These are phyloP conservation scores for Prinia subflava DNA, from an alignment of 2,113 vertebrate species.

Conservation along the genomic window DNA sequence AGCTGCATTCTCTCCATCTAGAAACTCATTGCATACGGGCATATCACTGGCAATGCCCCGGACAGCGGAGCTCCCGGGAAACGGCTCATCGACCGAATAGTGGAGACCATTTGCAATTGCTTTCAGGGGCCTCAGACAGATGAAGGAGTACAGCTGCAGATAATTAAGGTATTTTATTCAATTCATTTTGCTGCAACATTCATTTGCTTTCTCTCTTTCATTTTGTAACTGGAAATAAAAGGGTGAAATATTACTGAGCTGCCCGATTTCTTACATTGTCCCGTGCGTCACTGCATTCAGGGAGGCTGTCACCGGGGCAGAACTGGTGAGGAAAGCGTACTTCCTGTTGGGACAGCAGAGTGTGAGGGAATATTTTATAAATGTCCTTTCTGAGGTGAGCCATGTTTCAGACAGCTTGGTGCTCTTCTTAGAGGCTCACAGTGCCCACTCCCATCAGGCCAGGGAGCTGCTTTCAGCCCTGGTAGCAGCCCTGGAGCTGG, in stretches of 20 bases:
- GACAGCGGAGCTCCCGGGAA: slow-evolving; percentile 89
- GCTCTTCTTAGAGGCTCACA: neutral
- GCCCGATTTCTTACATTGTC: neutral
- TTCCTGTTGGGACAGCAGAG: neutral
- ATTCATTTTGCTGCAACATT: neutral
- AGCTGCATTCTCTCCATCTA: slow-evolving; percentile 60
- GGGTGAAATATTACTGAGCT: neutral
- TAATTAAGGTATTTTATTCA: slow-evolving; percentile 87
- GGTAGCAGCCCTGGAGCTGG: neutral
- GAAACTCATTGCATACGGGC: slow-evolving; percentile 97
- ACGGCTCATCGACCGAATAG: slow-evolving; percentile 91
- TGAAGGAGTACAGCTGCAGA: slow-evolving; percentile 96
- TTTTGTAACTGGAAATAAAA: neutral
- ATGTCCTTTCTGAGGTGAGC: neutral
- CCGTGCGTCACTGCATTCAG: neutral
- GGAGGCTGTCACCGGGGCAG: neutral
- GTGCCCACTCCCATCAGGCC: neutral
- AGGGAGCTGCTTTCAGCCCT: neutral
- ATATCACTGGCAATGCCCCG: slow-evolving; percentile 94
- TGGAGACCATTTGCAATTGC: slow-evolving; percentile 94
- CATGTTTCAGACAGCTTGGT: neutral
- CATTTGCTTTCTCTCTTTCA: neutral
- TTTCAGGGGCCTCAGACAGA: slow-evolving; percentile 97
- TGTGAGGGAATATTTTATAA: neutral
- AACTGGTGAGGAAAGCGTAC: neutral